These are phyloP conservation scores for Montifringilla adamsi DNA, from an alignment of 2,113 vertebrate genomes.

Conservation along the genomic window DNA sequence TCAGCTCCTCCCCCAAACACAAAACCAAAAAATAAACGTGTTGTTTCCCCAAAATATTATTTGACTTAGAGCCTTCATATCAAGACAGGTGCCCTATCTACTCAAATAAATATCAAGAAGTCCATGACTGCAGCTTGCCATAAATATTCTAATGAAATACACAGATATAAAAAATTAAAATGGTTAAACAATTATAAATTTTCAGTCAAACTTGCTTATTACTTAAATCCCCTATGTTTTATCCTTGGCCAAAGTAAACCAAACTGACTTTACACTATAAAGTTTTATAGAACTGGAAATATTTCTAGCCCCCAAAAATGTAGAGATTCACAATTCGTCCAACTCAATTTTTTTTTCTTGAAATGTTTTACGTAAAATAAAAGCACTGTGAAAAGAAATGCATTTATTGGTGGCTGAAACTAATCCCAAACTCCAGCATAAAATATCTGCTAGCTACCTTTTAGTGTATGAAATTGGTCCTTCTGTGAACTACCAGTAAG, in stretches of 20 bases:
- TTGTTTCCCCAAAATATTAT: neutral
- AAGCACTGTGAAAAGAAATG: neutral
- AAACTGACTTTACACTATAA: neutral
- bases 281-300: neutral
- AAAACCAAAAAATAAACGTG: neutral
- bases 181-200: neutral
- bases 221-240: neutral
- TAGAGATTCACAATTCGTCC: neutral
- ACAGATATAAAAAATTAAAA: neutral
- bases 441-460: neutral
- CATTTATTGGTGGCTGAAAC: neutral
- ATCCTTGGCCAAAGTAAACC: neutral
- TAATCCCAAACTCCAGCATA: neutral
- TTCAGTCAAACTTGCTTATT: neutral
- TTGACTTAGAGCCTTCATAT: neutral
- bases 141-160: neutral
- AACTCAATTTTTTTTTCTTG: accelerated
- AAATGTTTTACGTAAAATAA: neutral
- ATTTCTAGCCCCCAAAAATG: neutral
- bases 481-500: neutral
- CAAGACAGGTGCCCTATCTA: neutral
- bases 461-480: neutral
- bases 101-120: neutral
- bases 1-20: neutral
- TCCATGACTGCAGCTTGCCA: neutral